A percentile compares a stretch with the other conserved stretches of the same genome.
These are phyloP conservation scores for Yponomeuta evonymella DNA, from an alignment of 2,888 invertebrate genomes.

Conservation along the genomic window DNA sequence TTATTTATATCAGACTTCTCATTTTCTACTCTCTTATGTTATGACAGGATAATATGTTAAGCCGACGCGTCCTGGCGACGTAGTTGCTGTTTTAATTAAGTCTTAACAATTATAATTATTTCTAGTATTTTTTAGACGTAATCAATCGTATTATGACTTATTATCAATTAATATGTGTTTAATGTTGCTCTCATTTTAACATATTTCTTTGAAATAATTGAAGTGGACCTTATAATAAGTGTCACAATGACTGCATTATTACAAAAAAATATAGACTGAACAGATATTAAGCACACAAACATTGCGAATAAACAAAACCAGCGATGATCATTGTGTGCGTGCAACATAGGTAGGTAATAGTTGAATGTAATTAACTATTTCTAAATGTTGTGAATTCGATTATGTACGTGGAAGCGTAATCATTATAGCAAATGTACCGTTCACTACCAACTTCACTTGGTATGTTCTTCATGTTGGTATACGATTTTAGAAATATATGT, in stretches of 20 bases:
- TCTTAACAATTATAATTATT: neutral
- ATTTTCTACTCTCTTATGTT: conserved; percentile 9
- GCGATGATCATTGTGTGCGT: neutral
- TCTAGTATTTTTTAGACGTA: neutral
- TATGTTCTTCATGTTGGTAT: conserved; percentile 5
- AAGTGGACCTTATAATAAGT: neutral
- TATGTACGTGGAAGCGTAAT: neutral
- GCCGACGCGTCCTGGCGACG: neutral
- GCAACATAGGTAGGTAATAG: neutral
- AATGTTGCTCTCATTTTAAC: neutral
- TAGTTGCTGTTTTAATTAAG: neutral
- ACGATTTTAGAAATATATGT: conserved; percentile 7
- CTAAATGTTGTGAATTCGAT: neutral
- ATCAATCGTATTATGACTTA: neutral
- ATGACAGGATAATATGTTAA: conserved; percentile 3
- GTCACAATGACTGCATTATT: neutral
- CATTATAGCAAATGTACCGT: neutral
- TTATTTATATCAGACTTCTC: conserved; percentile 8
- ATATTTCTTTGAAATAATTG: neutral
- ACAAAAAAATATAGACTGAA: neutral
- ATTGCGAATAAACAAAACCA: neutral
- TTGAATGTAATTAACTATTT: neutral
- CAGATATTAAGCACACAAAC: conserved; percentile 1
- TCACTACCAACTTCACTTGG: neutral
- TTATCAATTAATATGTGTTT: neutral